Evolutionary conservation across 2,113 vertebrate species (phyloP).

Genomic region (Pollimyrus isidori): DNA sequence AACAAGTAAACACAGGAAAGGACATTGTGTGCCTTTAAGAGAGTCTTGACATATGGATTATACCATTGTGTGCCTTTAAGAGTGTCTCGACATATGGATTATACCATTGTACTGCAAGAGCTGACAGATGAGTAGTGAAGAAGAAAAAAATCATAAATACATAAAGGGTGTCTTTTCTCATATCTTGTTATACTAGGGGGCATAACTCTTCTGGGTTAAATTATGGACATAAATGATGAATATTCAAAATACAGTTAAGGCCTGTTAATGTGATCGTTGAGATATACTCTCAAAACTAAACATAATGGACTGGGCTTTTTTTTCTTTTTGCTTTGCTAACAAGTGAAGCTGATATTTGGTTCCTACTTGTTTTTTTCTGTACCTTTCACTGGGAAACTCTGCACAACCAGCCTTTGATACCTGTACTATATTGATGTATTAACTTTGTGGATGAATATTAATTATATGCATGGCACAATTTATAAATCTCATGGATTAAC

Average conservation of each 20-base stretch:
- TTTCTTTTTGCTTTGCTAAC: slow-evolving; percentile 5
- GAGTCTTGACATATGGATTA: not conserved
- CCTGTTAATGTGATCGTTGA: not conserved
- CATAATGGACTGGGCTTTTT: too few species aligned
- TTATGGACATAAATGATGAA: not conserved
- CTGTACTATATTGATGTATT: slow-evolving; percentile 3
- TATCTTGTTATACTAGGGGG: not conserved
- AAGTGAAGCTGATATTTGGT: not conserved
- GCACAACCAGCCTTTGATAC: not conserved
- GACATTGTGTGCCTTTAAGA: not conserved
- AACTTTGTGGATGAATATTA: not conserved
- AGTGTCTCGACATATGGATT: not conserved
- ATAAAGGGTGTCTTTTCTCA: slow-evolving; percentile 4
- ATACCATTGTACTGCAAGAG: not conserved
- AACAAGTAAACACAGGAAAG: slow-evolving; percentile 25
- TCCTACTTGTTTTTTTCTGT: not conserved
- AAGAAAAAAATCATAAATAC: slow-evolving; percentile 1
- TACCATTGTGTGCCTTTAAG: not conserved
- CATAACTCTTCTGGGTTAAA: slow-evolving; percentile 7
- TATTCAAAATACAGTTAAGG: not conserved
- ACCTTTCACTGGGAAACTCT: not conserved
- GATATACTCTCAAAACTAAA: not conserved
- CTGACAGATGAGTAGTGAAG: slow-evolving; percentile 5
- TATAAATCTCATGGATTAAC: not conserved
- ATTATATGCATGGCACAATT: slow-evolving; percentile 1